Conservation (phyloP, 2,888 invertebrate genomes). For the Notodonta dromedarius region DNA sequence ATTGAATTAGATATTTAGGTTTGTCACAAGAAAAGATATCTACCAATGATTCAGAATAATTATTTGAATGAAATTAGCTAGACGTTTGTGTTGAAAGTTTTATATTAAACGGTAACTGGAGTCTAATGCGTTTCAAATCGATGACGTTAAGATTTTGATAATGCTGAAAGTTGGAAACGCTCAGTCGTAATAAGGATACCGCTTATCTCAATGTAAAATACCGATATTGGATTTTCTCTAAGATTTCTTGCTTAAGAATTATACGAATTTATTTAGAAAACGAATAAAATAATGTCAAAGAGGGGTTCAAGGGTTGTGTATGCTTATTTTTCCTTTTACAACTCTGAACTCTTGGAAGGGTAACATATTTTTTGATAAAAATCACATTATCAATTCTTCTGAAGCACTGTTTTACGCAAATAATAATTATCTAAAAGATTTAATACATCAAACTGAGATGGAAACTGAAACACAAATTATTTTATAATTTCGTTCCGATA, state of each 20-base stretch:
- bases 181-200: not conserved
- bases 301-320: too few relatives aligned
- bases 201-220: slow-evolving; percentile 3
- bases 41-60: not conserved
- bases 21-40: slow-evolving; percentile 8
- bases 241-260: not conserved
- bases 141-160: slow-evolving; percentile 8
- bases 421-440: slow-evolving; percentile 24
- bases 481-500: slow-evolving; percentile 31
- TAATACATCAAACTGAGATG: slow-evolving; percentile 35
- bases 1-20: not conserved
- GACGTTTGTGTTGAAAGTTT: not conserved
- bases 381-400: not conserved
- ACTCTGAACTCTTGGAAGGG: too few relatives aligned
- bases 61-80: not conserved
- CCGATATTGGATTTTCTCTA: not conserved
- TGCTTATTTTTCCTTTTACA: too few relatives aligned
- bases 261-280: not conserved
- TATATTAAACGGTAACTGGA: not conserved
- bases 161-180: slow-evolving; percentile 8
- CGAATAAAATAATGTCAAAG: not conserved
- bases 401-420: not conserved
- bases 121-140: slow-evolving; percentile 4
- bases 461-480: slow-evolving; percentile 40
- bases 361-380: too few relatives aligned